These are phyloP conservation scores for Poecilia velifera DNA, from an alignment of 2,797 vertebrate genomes.

Conservation along the genomic window DNA sequence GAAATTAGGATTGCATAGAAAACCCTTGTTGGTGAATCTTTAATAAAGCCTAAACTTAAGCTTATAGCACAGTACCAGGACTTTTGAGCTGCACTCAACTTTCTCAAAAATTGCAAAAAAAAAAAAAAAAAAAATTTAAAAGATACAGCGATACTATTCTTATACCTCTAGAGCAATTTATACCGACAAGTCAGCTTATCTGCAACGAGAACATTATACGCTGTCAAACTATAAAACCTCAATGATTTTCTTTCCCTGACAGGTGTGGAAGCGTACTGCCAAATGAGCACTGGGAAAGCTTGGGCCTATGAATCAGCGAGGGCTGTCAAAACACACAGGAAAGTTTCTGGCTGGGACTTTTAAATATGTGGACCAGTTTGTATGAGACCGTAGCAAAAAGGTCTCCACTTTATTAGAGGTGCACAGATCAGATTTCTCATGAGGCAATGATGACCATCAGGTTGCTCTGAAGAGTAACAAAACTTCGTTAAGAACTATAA, in stretches of 20 bases:
- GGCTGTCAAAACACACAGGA: slow-evolving; percentile 6
- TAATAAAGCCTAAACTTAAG: slow-evolving; percentile 2
- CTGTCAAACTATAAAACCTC: slow-evolving; percentile 45
- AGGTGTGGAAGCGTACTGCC: slow-evolving; percentile 36
- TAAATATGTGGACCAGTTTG: slow-evolving; percentile 37
- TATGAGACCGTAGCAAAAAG: background rate
- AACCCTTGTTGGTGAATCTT: background rate
- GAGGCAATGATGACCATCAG: background rate
- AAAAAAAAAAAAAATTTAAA: slow-evolving; percentile 5
- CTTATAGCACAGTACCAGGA: background rate
- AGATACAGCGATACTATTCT: slow-evolving; percentile 16
- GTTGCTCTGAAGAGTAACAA: background rate
- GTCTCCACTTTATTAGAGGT: background rate
- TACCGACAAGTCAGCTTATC: slow-evolving; percentile 49
- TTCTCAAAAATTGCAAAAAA: slow-evolving; percentile 4
- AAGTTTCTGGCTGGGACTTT: slow-evolving; percentile 14
- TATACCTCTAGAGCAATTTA: slow-evolving; percentile 21
- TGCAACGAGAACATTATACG: background rate
- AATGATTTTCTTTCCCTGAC: slow-evolving; percentile 41
- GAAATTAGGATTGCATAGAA: background rate
- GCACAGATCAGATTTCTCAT: background rate
- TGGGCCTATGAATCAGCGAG: slow-evolving; percentile 18
- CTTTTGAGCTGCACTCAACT: slow-evolving; percentile 17
- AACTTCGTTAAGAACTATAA: background rate
- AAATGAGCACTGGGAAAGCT: slow-evolving; percentile 21